Evolutionary conservation across 2,888 invertebrate genomes (phyloP), one percentile per base, ranked within the genome.

Genomic region (Coecobrya sp.): DNA sequence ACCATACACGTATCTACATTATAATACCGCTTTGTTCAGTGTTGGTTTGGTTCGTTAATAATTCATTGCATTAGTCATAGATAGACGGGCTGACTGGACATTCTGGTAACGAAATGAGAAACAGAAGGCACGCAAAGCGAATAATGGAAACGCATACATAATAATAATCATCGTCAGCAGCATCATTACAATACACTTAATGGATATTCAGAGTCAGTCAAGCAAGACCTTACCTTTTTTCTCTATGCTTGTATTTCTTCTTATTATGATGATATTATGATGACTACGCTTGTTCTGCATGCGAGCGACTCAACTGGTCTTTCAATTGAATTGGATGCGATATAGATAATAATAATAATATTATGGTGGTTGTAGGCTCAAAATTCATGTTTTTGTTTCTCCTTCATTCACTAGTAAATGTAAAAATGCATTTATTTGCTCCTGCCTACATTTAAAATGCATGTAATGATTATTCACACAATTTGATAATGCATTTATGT

Each of bases 51-150:
- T 25, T 85, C 84, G 85, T 89, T 89, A 89, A 89, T 89, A 89
- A 89, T 89, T 89, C 89, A 89, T 89, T 89, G 89, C 73, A 89
- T 89, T 89, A 89, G 89, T 89, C 89, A 89, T 76, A 84, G 55
- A 7, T 27, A 89, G 70, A 27, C 42, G 22, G 55, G n/a, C 7
- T 62, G 59, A 49, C 89, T 89, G 84, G 89, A 85, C 84, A 85
- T 52, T 79, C 42, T 84, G 7, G 45, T 30, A 88, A 79, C 45
- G 42, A 70, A 65, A 65, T 65, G 88, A 79, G 79, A 82, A 84
- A 89, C 82, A 73, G 84, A 45, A 84, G 89, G 73, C 84, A 89
- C 85, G 89, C 89, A 85, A 89, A 68, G 76, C 30, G 55, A 85
- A 73, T 84, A 59, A 73, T 84, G 85, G 70, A 76, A 84, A 84